Evolutionary conservation across 1,140 invertebrate species (phyloP).

Genomic region (Sinonovacula constricta): DNA sequence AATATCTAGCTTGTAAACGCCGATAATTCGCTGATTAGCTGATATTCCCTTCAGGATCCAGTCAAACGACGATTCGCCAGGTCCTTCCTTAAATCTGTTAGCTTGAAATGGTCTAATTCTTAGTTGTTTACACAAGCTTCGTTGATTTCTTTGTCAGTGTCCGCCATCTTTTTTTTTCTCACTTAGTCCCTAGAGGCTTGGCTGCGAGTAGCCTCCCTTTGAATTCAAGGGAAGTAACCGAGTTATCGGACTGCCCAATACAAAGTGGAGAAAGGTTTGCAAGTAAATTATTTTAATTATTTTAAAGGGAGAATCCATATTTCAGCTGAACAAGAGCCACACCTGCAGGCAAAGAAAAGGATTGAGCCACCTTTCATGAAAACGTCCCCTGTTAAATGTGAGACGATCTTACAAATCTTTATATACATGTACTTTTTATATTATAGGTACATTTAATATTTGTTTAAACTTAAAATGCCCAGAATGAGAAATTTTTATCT

Average conservation of each 20-base stretch:
- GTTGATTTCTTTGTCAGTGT: neutral
- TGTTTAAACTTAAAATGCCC: too few species aligned
- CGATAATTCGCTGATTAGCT: too few species aligned
- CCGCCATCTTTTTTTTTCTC: neutral
- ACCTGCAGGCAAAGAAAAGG: conserved; percentile 33
- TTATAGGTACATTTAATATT: too few species aligned
- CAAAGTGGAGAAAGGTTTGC: neutral
- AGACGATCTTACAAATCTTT: too few species aligned
- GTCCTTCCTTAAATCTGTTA: too few species aligned
- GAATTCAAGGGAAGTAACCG: neutral
- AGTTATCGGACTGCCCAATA: neutral
- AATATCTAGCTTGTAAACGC: too few species aligned
- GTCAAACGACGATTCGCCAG: too few species aligned
- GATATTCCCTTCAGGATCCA: too few species aligned
- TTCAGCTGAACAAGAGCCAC: conserved; percentile 21
- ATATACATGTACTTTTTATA: too few species aligned
- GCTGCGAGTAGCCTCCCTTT: neutral
- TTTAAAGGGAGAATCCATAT: neutral
- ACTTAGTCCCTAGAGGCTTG: neutral
- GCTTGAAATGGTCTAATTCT: too few species aligned
- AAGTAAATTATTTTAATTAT: neutral
- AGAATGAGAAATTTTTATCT: too few species aligned
- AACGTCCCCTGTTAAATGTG: conserved; percentile 31
- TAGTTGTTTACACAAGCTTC: too few species aligned
- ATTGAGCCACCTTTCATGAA: conserved; percentile 36